phyloP scores from a whole-genome alignment of 2,888 invertebrate genomes.

The Lasioglossum villosulum region DNA sequence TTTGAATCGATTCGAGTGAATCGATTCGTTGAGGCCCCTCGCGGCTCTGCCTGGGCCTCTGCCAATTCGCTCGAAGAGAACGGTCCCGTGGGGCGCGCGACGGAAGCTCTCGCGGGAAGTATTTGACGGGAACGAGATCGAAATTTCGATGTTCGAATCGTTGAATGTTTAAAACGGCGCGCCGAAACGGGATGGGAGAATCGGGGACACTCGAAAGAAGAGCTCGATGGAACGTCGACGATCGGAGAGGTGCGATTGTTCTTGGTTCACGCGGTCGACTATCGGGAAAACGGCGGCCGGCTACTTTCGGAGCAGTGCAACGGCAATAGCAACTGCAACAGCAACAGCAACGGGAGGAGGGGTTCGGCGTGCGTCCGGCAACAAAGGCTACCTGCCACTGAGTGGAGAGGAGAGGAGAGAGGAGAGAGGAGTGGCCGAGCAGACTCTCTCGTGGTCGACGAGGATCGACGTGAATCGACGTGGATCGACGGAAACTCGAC shows the following conservation, averaged over 20 bases:
- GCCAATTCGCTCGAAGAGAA: not conserved
- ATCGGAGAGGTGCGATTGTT: constrained; percentile 67
- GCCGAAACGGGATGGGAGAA: constrained; percentile 12
- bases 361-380: constrained; percentile 31
- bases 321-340: constrained; percentile 15
- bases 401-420: not conserved
- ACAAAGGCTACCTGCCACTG: constrained; percentile 54
- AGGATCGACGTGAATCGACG: constrained; percentile 49
- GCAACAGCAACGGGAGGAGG: constrained; percentile 17
- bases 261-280: constrained; percentile 59
- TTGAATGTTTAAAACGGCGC: not conserved
- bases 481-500: constrained; percentile 64
- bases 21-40: not conserved
- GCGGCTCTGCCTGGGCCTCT: not conserved
- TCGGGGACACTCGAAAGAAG: constrained; percentile 28
- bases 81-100: not conserved
- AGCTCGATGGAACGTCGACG: constrained; percentile 26
- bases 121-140: not conserved
- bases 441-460: constrained; percentile 28
- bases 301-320: constrained; percentile 56
- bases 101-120: not conserved
- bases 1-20: not conserved
- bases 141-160: constrained; percentile 28
- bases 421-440: not conserved
- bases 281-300: constrained; percentile 68